phyloP scores from a whole-genome alignment of 2,113 vertebrate species.

The Odobenus rosmarus region DNA sequence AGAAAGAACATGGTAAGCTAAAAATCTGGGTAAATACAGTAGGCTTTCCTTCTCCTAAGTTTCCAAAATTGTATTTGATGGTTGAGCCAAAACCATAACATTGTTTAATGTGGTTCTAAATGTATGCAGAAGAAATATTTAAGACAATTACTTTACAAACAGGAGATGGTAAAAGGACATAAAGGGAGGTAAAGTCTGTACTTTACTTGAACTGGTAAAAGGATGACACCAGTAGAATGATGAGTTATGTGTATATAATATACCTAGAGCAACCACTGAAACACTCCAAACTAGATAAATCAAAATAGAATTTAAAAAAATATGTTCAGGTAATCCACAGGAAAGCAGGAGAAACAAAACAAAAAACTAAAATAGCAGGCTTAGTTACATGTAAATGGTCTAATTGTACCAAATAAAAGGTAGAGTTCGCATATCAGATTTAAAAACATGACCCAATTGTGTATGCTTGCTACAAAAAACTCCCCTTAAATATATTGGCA shows the following conservation, averaged over 20 bases:
- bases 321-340: not conserved
- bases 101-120: slow-evolving; percentile 9
- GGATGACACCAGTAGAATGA: not conserved
- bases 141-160: not conserved
- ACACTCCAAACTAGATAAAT: not conserved
- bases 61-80: slow-evolving; percentile 44
- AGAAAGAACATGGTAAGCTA: slow-evolving; percentile 15
- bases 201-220: not conserved
- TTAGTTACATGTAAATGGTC: not conserved
- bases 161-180: not conserved
- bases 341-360: not conserved
- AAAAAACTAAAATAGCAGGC: not conserved
- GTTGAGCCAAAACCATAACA: not conserved
- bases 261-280: not conserved
- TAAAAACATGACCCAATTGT: not conserved
- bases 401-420: slow-evolving; percentile 20
- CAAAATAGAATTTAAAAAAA: not conserved
- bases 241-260: not conserved
- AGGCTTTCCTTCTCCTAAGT: not conserved
- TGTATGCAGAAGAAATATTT: not conserved
- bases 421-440: not conserved
- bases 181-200: not conserved
- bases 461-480: not conserved
- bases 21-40: not conserved
- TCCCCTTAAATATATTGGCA: not conserved